Evolutionary conservation across 1,140 invertebrate species (phyloP), one percentile per base, ranked within the genome.

Genomic region (Drosophila dunni): DNA sequence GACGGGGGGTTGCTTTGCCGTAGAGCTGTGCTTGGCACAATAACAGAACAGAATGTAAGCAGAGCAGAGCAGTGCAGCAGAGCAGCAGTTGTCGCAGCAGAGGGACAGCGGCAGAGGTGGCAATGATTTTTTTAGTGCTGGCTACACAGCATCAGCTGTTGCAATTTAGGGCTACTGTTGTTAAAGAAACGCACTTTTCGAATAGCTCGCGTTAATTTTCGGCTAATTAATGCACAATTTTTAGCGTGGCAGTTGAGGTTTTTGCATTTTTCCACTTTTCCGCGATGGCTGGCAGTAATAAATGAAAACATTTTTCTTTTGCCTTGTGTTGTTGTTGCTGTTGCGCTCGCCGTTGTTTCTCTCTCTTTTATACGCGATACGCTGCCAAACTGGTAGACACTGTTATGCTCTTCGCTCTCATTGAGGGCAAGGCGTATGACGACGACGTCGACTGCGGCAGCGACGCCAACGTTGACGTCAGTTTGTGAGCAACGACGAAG

Each of bases 251-350:
- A 64, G 36, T 62, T 33, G 48, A 38, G 51, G 57, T 62, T 75
- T 61, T 64, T 60, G 58, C 68, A 75, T 63, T 70, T 76, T 68
- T 63, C 46, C 46, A 57, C 66, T 88, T 88, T 86, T 88, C 68
- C 69, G 61, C 63, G 53, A 63, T 62, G 46, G 58, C 46, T 57
- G 65, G 33, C 76, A 74, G 57, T 64, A 80, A 70, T 58, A 86
- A 88, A 86, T 86, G 82, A 86, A 86, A 88, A 88, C 83, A 86
- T 83, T 85, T 85, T 85, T 86, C 84, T 79, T 88, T 73, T 75
- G 64, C 60, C 34, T 66, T 69, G 34, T 53, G 53, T 70, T 63
- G 53, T 70, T 63, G 61, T 65, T 75, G 81, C 65, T 86, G 82
- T 79, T 79, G 80, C 66, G 63, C 63, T 82, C 64, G 64, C 72